phyloP scores from a whole-genome alignment of 1,140 invertebrate genomes.

The Megalopta genalis region DNA sequence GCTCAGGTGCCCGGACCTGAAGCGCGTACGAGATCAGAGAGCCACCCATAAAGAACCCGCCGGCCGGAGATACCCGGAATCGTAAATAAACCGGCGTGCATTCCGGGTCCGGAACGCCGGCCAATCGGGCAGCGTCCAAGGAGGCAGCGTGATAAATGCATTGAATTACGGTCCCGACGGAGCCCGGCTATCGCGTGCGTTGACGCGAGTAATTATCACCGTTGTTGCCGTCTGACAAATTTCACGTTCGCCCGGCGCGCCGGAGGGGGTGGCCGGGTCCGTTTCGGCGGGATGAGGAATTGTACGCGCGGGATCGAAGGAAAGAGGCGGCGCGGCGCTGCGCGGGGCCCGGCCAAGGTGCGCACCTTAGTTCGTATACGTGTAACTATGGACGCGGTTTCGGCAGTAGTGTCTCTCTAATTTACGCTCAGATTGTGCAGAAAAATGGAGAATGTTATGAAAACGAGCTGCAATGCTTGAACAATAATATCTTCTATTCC shows the following conservation, averaged over 20 bases:
- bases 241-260: constrained; percentile 2
- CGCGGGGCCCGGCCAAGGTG: neutral
- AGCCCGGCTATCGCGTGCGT: constrained; percentile 17
- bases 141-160: constrained; percentile 11
- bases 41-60: neutral
- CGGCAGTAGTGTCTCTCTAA: too few species aligned
- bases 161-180: constrained; percentile 12
- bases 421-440: too few species aligned
- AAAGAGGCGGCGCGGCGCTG: too few species aligned
- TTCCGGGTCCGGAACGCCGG: constrained; percentile 1
- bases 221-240: constrained; percentile 21
- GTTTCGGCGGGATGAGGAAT: constrained; percentile 51
- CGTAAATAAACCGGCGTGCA: constrained; percentile 15
- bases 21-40: too few species aligned
- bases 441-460: too few species aligned
- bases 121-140: neutral
- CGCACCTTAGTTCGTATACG: too few species aligned
- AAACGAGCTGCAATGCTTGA: too few species aligned
- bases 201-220: constrained; percentile 43
- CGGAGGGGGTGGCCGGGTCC: neutral
- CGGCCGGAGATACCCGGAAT: neutral
- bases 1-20: neutral
- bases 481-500: too few species aligned
- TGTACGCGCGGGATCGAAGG: constrained; percentile 48
- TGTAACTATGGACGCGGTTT: too few species aligned